These are phyloP conservation scores for Crotophaga sulcirostris DNA, from an alignment of 2,113 vertebrate genomes.

Conservation along the genomic window DNA sequence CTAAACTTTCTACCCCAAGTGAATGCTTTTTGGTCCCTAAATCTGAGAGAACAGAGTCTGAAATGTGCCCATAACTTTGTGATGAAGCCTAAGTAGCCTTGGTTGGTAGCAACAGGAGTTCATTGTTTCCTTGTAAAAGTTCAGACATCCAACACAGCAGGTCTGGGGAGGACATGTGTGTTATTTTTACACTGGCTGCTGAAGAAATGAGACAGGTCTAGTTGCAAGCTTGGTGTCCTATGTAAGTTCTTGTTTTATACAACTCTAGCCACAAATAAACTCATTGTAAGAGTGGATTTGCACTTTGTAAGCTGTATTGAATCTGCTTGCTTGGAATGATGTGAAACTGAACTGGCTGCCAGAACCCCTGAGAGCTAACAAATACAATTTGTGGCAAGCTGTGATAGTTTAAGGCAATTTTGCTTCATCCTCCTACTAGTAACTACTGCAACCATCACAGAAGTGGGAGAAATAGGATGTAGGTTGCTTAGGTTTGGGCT, in stretches of 20 bases:
- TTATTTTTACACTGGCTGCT: background rate
- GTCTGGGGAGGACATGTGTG: background rate
- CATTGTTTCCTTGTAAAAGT: background rate
- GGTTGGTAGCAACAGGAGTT: background rate
- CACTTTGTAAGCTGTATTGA: background rate
- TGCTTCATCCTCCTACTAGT: background rate
- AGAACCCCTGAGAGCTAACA: background rate
- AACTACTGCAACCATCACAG: accelerated
- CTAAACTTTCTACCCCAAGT: background rate
- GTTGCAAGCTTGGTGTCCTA: background rate
- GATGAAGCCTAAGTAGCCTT: background rate
- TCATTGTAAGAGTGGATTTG: background rate
- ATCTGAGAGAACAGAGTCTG: background rate
- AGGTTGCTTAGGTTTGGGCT: background rate
- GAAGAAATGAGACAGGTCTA: background rate
- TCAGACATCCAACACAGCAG: background rate
- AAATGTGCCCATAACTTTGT: background rate
- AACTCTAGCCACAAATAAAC: too few species aligned
- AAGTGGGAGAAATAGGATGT: background rate
- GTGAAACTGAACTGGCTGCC: background rate
- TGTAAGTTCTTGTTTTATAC: background rate
- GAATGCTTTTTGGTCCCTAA: background rate
- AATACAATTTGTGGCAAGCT: background rate
- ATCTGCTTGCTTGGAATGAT: background rate
- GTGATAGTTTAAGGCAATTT: background rate